Percentiles rank a stretch among this genome's conserved stretches.
Conservation (phyloP, 2,888 invertebrate species). For the Tetropium fuscum region DNA sequence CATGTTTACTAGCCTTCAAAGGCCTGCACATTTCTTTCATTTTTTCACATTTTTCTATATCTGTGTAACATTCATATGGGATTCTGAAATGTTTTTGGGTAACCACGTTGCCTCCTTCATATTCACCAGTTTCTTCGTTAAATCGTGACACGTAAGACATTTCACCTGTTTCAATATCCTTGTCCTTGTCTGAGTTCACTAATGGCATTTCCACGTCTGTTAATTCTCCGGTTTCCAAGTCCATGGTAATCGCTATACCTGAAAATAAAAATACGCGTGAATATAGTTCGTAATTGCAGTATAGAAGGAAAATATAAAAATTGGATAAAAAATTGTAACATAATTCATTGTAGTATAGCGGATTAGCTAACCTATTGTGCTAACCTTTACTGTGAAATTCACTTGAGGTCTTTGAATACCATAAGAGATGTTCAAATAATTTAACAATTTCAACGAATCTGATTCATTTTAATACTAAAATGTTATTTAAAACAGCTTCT, state of each 20-base stretch:
- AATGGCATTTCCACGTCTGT: no score
- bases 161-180: conserved; percentile 71
- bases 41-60: conserved; percentile 18
- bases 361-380: no score
- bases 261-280: conserved; percentile 12
- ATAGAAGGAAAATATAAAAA: not conserved
- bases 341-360: no score
- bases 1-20: conserved; percentile 36
- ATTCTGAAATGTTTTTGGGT: conserved; percentile 63
- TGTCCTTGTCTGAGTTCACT: no score
- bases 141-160: conserved; percentile 60
- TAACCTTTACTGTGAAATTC: no score
- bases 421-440: no score
- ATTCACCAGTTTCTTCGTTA: conserved; percentile 70
- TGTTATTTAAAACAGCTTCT: no score
- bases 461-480: no score
- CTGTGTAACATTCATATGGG: conserved; percentile 44
- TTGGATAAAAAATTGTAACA: no score
- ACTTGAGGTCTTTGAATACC: no score
- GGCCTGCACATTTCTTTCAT: conserved; percentile 3
- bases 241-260: conserved; percentile 33
- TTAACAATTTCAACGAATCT: no score
- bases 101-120: conserved; percentile 39
- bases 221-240: conserved; percentile 52
- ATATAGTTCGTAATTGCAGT: no score